A percentile compares a stretch with the other conserved stretches of the same genome.
Conservation (phyloP, 2,888 invertebrate genomes). For the Sisyra terminalis region DNA sequence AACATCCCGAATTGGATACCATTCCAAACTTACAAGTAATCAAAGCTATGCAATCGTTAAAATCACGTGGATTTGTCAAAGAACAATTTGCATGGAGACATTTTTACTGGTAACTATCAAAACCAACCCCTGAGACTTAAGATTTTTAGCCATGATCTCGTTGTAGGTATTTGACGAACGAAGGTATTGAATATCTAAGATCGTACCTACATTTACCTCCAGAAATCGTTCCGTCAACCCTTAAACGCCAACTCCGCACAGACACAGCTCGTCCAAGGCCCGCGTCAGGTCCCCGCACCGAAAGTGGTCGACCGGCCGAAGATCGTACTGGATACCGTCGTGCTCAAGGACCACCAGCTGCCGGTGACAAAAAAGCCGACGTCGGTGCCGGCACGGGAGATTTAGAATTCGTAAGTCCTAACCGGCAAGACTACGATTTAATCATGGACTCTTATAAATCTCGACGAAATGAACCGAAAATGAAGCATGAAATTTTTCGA, state of each 20-base stretch:
- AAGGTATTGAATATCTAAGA: constrained; percentile 92
- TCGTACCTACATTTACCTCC: constrained; percentile 92
- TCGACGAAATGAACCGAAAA: no score
- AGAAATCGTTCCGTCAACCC: constrained; percentile 96
- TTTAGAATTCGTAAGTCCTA: constrained; percentile 62
- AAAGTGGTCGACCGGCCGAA: constrained; percentile 57
- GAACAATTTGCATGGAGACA: constrained; percentile 99
- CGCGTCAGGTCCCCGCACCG: constrained; percentile 46
- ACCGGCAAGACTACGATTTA: background rate
- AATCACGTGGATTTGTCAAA: constrained; percentile 93
- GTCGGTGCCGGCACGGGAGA: constrained; percentile 89
- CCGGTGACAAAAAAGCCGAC: constrained; percentile 86
- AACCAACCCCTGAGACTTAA: background rate
- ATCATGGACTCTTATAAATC: no score
- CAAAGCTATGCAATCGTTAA: constrained; percentile 92
- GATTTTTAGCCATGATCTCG: background rate
- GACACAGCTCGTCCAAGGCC: constrained; percentile 72
- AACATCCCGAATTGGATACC: constrained; percentile 87
- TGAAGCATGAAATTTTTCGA: no score
- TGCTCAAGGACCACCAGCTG: constrained; percentile 41
- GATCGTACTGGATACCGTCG: constrained; percentile 74
- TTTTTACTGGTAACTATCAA: constrained; percentile 72
- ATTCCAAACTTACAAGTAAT: constrained; percentile 98
- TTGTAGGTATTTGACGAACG: constrained; percentile 80
- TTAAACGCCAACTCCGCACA: constrained; percentile 78